Percentiles rank a stretch among this genome's conserved stretches.
These are phyloP conservation scores for Aporophyla nigra DNA, from an alignment of 2,888 invertebrate genomes.

Conservation along the genomic window DNA sequence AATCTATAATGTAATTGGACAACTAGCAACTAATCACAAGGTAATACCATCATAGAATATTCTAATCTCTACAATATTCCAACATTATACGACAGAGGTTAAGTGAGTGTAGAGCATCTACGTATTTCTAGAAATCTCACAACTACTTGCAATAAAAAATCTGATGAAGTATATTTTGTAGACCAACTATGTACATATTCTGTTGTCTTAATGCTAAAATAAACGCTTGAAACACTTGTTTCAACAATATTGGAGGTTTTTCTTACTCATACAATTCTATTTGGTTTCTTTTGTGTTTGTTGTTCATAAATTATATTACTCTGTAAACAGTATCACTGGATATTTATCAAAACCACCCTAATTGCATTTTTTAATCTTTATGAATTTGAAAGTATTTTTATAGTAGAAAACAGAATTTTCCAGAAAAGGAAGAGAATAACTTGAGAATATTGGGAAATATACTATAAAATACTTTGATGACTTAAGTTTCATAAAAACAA, in stretches of 20 bases:
- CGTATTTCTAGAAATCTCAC: neutral
- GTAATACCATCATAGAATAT: neutral
- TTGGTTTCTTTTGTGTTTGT: neutral
- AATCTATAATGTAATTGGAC: neutral
- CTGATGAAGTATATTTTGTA: conserved; percentile 6
- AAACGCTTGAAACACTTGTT: conserved; percentile 30
- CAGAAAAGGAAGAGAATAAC: neutral
- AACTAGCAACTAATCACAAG: neutral
- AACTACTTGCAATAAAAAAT: neutral
- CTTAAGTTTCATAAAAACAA: too few relatives aligned
- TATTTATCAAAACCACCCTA: neutral
- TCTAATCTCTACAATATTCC: neutral
- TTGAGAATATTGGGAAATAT: neutral
- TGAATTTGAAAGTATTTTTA: neutral
- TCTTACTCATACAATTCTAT: neutral
- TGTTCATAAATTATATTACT: neutral
- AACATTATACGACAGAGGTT: too few relatives aligned
- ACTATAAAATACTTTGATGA: neutral
- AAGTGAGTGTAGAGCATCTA: neutral
- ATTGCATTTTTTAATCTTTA: neutral
- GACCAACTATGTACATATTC: conserved; percentile 27
- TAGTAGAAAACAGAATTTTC: neutral
- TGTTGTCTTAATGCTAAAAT: neutral
- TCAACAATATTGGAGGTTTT: conserved; percentile 25
- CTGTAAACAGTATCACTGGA: neutral